Conservation (phyloP, 1,140 invertebrate genomes). For the Drosophila nebulosa region DNA sequence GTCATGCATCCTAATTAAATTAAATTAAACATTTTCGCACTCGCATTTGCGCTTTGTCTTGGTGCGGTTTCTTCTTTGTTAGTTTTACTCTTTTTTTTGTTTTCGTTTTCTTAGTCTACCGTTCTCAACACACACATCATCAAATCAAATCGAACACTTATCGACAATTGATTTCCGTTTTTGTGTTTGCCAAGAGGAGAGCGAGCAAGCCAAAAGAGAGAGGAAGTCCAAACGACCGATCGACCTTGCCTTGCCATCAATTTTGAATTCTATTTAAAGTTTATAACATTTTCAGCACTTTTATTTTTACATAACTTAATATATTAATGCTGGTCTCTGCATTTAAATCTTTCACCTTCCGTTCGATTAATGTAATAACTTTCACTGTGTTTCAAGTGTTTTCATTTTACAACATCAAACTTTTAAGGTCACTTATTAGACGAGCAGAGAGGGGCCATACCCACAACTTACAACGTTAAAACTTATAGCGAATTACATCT, state of each 20-base stretch:
- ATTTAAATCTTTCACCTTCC: no score
- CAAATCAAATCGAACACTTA: constrained; percentile 21
- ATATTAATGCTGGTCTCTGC: no score
- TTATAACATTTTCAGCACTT: neutral
- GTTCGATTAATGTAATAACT: no score
- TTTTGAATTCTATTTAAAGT: neutral
- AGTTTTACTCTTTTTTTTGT: no score
- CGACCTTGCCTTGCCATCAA: neutral
- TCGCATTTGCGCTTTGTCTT: neutral
- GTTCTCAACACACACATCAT: neutral
- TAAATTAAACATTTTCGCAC: neutral
- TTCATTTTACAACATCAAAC: no score
- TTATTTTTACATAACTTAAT: neutral
- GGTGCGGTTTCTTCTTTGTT: neutral
- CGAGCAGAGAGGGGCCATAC: no score
- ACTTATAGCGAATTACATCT: no score
- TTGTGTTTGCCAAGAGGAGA: constrained; percentile 6
- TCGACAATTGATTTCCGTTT: constrained; percentile 35
- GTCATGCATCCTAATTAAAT: neutral
- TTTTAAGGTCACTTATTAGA: no score
- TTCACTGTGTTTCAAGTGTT: no score
- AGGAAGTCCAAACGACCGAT: neutral
- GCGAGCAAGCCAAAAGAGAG: neutral
- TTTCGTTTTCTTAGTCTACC: neutral
- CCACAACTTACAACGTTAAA: no score